phyloP scores from a whole-genome alignment of 2,797 vertebrate species.

The Pangasius macronema region DNA sequence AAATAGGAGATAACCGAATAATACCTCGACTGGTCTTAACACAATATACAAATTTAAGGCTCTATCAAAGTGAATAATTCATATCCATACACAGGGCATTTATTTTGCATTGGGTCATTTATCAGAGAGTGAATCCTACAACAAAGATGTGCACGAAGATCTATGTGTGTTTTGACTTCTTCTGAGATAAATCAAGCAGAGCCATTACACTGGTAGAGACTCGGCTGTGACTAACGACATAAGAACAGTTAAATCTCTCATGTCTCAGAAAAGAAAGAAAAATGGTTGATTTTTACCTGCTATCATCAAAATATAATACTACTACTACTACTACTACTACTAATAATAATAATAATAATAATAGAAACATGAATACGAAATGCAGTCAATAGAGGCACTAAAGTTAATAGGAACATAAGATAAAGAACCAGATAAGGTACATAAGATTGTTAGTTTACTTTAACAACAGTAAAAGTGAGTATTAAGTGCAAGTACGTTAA shows the following conservation, averaged over 20 bases:
- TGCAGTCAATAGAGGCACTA: neutral
- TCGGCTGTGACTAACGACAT: slow-evolving; percentile 76
- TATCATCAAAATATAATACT: slow-evolving; percentile 8
- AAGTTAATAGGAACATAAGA: neutral
- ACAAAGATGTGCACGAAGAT: slow-evolving; percentile 74
- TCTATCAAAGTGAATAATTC: slow-evolving; percentile 76
- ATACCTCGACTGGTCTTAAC: slow-evolving; percentile 72
- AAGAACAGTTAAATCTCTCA: slow-evolving; percentile 68
- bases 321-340: neutral
- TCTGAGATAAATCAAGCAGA: slow-evolving; percentile 78
- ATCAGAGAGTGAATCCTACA: slow-evolving; percentile 75
- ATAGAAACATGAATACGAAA: neutral
- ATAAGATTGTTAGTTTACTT: neutral
- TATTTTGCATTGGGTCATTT: slow-evolving; percentile 77
- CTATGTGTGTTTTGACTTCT: slow-evolving; percentile 78
- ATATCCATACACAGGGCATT: slow-evolving; percentile 72
- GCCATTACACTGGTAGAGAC: slow-evolving; percentile 77
- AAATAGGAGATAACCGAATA: slow-evolving; percentile 63
- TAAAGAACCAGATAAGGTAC: neutral
- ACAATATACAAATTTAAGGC: slow-evolving; percentile 75
- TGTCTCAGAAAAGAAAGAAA: slow-evolving; percentile 13
- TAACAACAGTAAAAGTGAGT: neutral
- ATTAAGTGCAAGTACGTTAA: neutral
- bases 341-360: neutral
- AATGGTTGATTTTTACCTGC: slow-evolving; percentile 16